Evolutionary conservation across 1,140 invertebrate genomes (phyloP).

Genomic region (Vollenhovia emeryi): DNA sequence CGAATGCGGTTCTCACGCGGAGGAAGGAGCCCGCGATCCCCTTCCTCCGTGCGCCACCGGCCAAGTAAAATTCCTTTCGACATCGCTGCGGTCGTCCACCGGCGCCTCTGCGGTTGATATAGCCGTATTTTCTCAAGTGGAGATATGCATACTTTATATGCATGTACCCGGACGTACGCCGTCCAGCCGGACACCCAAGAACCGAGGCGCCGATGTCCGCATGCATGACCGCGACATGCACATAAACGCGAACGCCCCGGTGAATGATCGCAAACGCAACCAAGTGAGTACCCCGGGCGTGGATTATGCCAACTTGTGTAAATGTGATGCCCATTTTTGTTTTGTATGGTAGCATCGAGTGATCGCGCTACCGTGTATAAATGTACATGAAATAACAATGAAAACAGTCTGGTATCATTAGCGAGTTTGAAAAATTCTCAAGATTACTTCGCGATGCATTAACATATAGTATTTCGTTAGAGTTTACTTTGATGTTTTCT

Average conservation of each 20-base stretch:
- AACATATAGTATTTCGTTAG: background rate
- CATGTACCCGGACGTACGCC: background rate
- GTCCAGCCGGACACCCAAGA: conserved; percentile 5
- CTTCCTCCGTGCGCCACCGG: background rate
- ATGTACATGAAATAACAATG: background rate
- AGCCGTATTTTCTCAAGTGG: conserved; percentile 50
- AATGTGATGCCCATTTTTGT: background rate
- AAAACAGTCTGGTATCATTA: background rate
- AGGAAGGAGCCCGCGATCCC: background rate
- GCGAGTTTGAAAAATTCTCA: background rate
- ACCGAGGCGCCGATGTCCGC: conserved; percentile 53
- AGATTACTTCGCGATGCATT: background rate
- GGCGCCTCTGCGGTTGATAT: conserved; percentile 41
- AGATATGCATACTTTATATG: conserved; percentile 35
- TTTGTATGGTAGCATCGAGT: background rate
- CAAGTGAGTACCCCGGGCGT: background rate
- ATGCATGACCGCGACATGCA: conserved; percentile 36
- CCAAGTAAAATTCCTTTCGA: conserved; percentile 51
- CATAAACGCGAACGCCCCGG: conserved; percentile 55
- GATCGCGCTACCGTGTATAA: background rate
- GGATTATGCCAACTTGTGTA: background rate
- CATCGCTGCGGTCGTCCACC: conserved; percentile 23
- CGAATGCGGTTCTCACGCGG: background rate
- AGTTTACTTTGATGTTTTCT: background rate
- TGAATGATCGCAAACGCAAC: conserved; percentile 29